Conservation (phyloP, 2,113 vertebrate genomes). For the Prolemur simus region DNA sequence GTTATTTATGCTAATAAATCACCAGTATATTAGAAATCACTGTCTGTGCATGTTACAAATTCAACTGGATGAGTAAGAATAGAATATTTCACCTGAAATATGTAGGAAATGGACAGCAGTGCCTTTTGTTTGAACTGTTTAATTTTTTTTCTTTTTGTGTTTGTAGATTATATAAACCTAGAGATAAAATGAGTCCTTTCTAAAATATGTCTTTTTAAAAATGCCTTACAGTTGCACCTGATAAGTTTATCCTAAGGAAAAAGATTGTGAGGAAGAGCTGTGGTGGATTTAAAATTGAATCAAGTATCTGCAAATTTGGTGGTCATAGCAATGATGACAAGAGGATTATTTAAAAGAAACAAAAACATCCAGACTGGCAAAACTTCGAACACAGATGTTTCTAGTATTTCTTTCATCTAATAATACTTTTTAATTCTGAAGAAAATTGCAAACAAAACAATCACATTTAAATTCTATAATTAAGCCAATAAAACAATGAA, state of each 20-base stretch:
- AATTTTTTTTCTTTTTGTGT: constrained; percentile 18
- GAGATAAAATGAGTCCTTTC: background rate
- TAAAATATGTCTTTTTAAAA: background rate
- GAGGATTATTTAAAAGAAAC: constrained; percentile 11
- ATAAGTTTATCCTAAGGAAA: constrained; percentile 39
- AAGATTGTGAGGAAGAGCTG: constrained; percentile 24
- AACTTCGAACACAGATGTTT: constrained; percentile 47
- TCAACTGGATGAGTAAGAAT: background rate
- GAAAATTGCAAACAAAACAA: constrained; percentile 10
- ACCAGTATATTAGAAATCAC: background rate
- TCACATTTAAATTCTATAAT: background rate
- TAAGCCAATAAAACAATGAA: background rate
- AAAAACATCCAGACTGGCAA: constrained; percentile 17
- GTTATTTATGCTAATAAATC: background rate
- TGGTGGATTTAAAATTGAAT: constrained; percentile 54
- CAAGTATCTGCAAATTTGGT: background rate
- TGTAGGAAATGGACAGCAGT: background rate
- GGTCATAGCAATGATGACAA: constrained; percentile 35
- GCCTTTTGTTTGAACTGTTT: background rate
- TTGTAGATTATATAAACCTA: background rate
- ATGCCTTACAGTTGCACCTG: background rate
- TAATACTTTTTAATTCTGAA: constrained; percentile 1
- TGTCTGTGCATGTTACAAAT: background rate
- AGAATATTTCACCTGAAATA: background rate
- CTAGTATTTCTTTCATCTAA: constrained; percentile 19